These are phyloP conservation scores for Melanogrammus aeglefinus DNA, from an alignment of 2,797 vertebrate genomes.

Conservation along the genomic window DNA sequence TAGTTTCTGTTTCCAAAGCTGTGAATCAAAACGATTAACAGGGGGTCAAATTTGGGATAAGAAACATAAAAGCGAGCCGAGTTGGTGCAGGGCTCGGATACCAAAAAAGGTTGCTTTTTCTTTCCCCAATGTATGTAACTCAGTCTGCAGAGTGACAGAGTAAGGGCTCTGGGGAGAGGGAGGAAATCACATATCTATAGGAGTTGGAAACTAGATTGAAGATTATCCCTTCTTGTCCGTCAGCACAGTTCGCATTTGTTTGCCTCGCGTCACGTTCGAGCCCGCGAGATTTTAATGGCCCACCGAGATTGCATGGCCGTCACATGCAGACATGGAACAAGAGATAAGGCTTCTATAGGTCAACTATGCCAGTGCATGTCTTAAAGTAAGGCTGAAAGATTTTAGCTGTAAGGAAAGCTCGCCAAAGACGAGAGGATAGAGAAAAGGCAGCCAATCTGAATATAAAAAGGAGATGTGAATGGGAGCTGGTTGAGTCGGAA, in stretches of 20 bases:
- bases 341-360: constrained; percentile 38
- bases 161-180: not conserved
- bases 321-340: constrained; percentile 8
- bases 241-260: not conserved
- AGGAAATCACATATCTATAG: not conserved
- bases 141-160: no score
- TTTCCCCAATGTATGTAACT: no score
- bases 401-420: constrained; percentile 9
- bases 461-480: not conserved
- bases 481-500: constrained; percentile 16
- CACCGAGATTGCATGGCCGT: not conserved
- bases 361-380: constrained; percentile 36
- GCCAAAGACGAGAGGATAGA: not conserved
- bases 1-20: not conserved
- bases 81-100: no score
- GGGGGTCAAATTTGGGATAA: not conserved
- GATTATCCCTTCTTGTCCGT: not conserved
- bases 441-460: constrained; percentile 12
- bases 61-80: constrained; percentile 13
- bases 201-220: not conserved
- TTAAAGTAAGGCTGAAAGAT: constrained; percentile 15
- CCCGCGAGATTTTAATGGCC: not conserved
- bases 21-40: not conserved
- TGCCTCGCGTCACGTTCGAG: not conserved
- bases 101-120: no score